These are phyloP conservation scores for Brachionus manjavacas DNA, from an alignment of 1,140 invertebrate genomes.

Conservation along the genomic window DNA sequence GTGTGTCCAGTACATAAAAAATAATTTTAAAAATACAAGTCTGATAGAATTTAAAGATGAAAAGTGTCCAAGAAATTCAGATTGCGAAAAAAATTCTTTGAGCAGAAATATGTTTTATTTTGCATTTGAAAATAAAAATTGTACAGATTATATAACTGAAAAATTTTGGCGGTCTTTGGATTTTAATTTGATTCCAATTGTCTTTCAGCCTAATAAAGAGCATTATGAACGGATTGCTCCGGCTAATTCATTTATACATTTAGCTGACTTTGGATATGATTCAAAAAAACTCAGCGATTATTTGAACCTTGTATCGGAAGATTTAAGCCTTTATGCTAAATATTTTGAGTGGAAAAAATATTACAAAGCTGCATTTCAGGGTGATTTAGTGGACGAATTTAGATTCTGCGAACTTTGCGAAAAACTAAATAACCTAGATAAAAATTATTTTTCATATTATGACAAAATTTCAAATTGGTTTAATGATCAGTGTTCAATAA, in stretches of 20 bases:
- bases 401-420: conserved; percentile 13
- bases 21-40: conserved; percentile 71
- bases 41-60: conserved; percentile 70
- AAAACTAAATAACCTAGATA: not conserved
- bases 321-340: not conserved
- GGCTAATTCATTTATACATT: conserved; percentile 79
- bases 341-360: conserved; percentile 33
- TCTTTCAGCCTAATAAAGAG: conserved; percentile 44
- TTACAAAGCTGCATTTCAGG: not conserved
- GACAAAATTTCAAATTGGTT: not conserved
- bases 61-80: not conserved
- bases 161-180: conserved; percentile 58
- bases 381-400: not conserved
- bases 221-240: conserved; percentile 51
- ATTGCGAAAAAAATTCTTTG: conserved; percentile 38
- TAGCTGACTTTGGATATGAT: conserved; percentile 73
- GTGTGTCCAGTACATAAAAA: conserved; percentile 63
- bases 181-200: conserved; percentile 48
- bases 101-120: conserved; percentile 94
- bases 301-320: not conserved
- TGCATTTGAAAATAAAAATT: conserved; percentile 68
- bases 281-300: not conserved
- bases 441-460: not conserved
- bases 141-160: conserved; percentile 59
- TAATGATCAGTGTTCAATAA: not conserved